Conservation (phyloP, 2,888 invertebrate species). For the Catocala fraxini region DNA sequence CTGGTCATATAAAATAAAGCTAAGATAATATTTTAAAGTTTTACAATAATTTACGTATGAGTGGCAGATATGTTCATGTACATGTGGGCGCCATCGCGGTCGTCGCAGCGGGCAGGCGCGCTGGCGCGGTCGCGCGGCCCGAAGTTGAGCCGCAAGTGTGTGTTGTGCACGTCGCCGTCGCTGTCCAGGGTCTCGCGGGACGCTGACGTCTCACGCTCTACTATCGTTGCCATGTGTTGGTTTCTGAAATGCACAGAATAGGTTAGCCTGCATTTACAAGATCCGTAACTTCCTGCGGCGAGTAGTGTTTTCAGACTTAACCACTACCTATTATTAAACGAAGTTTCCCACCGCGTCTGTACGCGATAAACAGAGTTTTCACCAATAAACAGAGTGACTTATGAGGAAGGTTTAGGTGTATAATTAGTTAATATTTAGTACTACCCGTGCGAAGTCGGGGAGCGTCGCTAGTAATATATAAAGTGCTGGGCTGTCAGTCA, state of each 20-base stretch:
- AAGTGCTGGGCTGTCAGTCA: no score
- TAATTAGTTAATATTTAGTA: no score
- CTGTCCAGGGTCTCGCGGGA: constrained; percentile 76
- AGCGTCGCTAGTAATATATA: no score
- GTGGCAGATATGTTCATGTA: constrained; percentile 85
- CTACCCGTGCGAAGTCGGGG: no score
- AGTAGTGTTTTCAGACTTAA: no score
- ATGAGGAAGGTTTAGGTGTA: no score
- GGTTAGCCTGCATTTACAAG: no score
- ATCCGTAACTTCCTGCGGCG: no score
- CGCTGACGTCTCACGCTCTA: constrained; percentile 77
- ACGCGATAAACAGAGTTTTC: no score
- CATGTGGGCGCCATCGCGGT: constrained; percentile 76
- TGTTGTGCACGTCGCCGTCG: constrained; percentile 63
- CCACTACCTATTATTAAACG: no score
- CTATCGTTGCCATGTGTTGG: constrained; percentile 84
- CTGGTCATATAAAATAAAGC: constrained; percentile 23
- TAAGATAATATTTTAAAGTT: constrained; percentile 13
- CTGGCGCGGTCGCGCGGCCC: constrained; percentile 62
- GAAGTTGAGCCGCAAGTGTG: constrained; percentile 78
- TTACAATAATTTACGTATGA: constrained; percentile 61
- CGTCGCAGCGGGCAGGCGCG: constrained; percentile 63
- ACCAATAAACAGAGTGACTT: no score
- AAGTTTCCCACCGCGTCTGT: no score
- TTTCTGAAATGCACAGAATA: constrained; percentile 50